phyloP scores from a whole-genome alignment of 2,113 vertebrate genomes.

The Oriolus oriolus region DNA sequence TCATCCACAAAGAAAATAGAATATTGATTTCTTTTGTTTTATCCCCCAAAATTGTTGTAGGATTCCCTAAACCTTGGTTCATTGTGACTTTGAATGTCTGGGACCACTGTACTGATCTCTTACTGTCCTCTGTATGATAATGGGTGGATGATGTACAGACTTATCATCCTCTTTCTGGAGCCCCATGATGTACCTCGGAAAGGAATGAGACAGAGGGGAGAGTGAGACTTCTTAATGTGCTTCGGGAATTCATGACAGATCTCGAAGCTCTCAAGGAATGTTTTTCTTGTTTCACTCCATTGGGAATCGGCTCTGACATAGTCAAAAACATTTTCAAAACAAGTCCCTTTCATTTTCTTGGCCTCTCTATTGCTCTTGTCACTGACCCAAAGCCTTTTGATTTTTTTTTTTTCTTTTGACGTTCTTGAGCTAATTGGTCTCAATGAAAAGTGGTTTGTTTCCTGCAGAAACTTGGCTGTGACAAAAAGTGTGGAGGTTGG shows the following conservation, averaged over 20 bases:
- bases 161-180: background rate
- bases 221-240: background rate
- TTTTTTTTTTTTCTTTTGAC: constrained; percentile 40
- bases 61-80: background rate
- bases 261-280: constrained; percentile 18
- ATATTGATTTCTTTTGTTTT: background rate
- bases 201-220: background rate
- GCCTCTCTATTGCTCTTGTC: constrained; percentile 41
- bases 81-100: background rate
- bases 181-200: background rate
- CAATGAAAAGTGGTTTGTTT: constrained; percentile 67
- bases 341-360: constrained; percentile 40
- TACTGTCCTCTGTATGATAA: background rate
- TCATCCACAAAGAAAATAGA: background rate
- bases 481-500: constrained; percentile 12
- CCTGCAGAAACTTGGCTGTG: constrained; percentile 58
- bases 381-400: constrained; percentile 46
- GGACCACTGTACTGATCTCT: background rate
- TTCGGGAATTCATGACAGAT: background rate
- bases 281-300: constrained; percentile 57
- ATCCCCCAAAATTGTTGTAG: accelerated
- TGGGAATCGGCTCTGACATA: constrained; percentile 25
- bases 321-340: constrained; percentile 48
- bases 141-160: background rate
- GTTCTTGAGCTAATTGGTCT: constrained; percentile 59